Evolutionary conservation across 2,888 invertebrate species (phyloP).

Genomic region (Drosophila falleni): DNA sequence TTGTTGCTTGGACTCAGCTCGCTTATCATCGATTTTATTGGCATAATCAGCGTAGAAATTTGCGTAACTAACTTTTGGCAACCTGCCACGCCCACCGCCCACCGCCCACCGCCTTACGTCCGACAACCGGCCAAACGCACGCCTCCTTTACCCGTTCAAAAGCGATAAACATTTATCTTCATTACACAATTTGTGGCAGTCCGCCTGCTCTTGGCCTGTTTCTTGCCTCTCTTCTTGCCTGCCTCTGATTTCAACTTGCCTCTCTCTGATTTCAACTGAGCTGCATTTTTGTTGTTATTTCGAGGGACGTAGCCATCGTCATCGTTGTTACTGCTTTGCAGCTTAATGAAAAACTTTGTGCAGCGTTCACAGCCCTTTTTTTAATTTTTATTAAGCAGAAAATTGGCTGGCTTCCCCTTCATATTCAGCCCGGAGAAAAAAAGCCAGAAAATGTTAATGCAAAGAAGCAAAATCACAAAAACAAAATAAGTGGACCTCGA

Average conservation of each 20-base stretch:
- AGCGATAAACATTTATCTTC: conserved; percentile 79
- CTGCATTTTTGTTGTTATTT: conserved; percentile 49
- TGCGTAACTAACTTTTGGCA: conserved; percentile 72
- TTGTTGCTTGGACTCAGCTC: conserved; percentile 53
- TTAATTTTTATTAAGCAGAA: conserved; percentile 80
- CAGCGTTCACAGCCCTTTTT: conserved; percentile 65
- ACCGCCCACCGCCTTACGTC: conserved; percentile 63
- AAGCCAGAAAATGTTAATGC: conserved; percentile 44
- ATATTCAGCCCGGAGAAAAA: conserved; percentile 1
- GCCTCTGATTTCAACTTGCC: too few species aligned
- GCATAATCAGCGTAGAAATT: conserved; percentile 78
- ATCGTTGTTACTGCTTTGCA: conserved; percentile 40
- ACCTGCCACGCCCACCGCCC: conserved; percentile 61
- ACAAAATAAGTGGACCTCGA: conserved; percentile 27
- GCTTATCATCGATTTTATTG: conserved; percentile 79
- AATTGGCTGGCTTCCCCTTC: conserved; percentile 58
- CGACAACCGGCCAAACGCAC: conserved; percentile 25
- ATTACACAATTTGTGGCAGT: conserved; percentile 74
- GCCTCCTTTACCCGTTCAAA: conserved; percentile 33
- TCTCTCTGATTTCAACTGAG: conserved; percentile 5
- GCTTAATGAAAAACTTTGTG: conserved; percentile 76
- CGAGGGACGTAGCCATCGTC: conserved; percentile 28
- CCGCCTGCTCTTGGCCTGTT: conserved; percentile 22
- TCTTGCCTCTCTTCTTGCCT: neutral
- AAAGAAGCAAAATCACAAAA: conserved; percentile 58